Evolutionary conservation across 2,113 vertebrate species (phyloP).

Genomic region (Nothocercus julius): DNA sequence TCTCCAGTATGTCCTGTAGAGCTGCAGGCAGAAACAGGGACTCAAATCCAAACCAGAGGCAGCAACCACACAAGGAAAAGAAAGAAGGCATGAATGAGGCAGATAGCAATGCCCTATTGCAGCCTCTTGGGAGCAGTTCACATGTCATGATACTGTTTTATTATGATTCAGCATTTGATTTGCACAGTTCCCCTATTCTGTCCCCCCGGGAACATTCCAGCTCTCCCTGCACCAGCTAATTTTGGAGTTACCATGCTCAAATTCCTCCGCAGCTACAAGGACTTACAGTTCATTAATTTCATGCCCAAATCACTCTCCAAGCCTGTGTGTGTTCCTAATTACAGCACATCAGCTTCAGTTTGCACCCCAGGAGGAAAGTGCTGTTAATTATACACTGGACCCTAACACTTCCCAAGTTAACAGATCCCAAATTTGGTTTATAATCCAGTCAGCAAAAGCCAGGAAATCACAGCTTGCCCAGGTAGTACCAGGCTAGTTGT

Average conservation of each 20-base stretch:
- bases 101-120: neutral
- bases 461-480: neutral
- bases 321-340: conserved; percentile 68
- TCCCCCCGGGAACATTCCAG: neutral
- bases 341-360: conserved; percentile 70
- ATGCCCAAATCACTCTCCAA: conserved; percentile 47
- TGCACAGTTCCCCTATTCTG: neutral
- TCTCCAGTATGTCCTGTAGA: neutral
- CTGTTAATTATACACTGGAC: conserved; percentile 50
- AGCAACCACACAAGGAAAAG: neutral
- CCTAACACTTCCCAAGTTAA: conserved; percentile 50
- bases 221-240: neutral
- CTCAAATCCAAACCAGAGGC: neutral
- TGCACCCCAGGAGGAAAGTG: neutral
- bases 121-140: neutral
- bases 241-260: conserved; percentile 44
- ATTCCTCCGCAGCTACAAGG: conserved; percentile 18
- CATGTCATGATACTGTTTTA: neutral
- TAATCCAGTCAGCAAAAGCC: neutral
- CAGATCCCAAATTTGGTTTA: conserved; percentile 50
- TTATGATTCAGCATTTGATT: neutral
- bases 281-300: conserved; percentile 72
- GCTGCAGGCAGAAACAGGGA: neutral
- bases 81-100: neutral
- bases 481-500: neutral